These are phyloP conservation scores for Lobophora halterata DNA, from an alignment of 2,888 invertebrate species.

Conservation along the genomic window DNA sequence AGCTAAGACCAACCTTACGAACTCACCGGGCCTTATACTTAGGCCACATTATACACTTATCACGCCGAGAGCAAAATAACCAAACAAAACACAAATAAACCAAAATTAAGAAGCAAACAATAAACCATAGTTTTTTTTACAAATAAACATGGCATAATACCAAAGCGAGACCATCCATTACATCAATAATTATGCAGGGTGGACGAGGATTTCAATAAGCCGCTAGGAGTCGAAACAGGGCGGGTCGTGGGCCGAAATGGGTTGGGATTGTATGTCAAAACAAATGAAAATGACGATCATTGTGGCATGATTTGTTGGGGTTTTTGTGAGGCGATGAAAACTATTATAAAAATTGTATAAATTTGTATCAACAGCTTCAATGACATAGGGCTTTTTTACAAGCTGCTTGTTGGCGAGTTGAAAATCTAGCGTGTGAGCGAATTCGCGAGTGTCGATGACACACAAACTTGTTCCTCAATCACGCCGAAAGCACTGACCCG, in stretches of 20 bases:
- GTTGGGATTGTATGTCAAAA: constrained; percentile 19
- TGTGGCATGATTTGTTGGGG: constrained; percentile 14
- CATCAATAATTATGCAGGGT: constrained; percentile 13
- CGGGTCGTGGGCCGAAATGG: constrained; percentile 22
- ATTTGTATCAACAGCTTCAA: too few relatives aligned
- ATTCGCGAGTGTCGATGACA: too few relatives aligned
- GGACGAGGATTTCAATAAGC: constrained; percentile 18
- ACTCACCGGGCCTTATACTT: background rate
- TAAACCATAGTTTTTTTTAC: constrained; percentile 1
- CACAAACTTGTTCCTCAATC: too few relatives aligned
- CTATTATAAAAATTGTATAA: too few relatives aligned
- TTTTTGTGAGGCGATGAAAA: constrained; percentile 5
- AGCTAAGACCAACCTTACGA: too few relatives aligned
- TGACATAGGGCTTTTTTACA: too few relatives aligned
- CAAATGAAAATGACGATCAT: constrained; percentile 21
- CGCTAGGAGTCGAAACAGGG: constrained; percentile 26
- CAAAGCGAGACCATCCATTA: constrained; percentile 28
- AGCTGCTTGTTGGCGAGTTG: too few relatives aligned
- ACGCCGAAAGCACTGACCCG: too few relatives aligned
- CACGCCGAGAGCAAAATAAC: constrained; percentile 4
- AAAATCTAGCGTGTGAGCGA: too few relatives aligned
- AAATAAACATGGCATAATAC: constrained; percentile 21
- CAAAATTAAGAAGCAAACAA: constrained; percentile 11
- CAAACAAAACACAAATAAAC: constrained; percentile 12
- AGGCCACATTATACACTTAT: too few relatives aligned